Evolutionary conservation across 2,888 invertebrate genomes (phyloP).

Genomic region (Peribatodes rhomboidaria): DNA sequence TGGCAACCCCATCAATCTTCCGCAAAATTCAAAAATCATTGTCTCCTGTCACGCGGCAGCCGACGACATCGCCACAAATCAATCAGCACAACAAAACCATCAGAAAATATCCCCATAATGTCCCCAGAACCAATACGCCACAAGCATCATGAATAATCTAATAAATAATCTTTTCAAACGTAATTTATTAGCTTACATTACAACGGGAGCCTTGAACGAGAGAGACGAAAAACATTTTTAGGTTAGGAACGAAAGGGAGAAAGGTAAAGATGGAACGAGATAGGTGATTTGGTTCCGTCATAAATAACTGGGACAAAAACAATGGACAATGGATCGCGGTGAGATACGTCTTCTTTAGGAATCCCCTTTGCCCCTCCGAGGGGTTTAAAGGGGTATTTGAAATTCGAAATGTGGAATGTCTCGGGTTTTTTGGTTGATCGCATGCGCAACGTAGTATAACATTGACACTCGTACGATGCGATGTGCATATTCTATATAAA

Average conservation of each 20-base stretch:
- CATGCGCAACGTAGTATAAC: conserved; percentile 59
- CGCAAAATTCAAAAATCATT: conserved; percentile 52
- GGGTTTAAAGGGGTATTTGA: conserved; percentile 50
- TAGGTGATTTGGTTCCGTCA: conserved; percentile 76
- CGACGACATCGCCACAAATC: conserved; percentile 71
- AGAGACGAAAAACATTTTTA: conserved; percentile 51
- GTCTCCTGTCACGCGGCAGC: conserved; percentile 47
- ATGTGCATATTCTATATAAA: not conserved
- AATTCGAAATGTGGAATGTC: conserved; percentile 53
- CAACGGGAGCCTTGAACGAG: conserved; percentile 78
- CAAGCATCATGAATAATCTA: conserved; percentile 84
- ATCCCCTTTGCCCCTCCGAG: conserved; percentile 53
- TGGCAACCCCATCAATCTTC: conserved; percentile 27
- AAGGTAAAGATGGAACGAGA: conserved; percentile 61
- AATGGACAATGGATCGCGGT: conserved; percentile 85
- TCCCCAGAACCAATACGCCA: conserved; percentile 81
- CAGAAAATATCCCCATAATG: conserved; percentile 40
- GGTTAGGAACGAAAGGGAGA: conserved; percentile 11
- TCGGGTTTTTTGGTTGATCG: conserved; percentile 51
- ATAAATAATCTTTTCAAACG: conserved; percentile 84
- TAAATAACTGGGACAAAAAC: conserved; percentile 85
- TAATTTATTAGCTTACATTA: conserved; percentile 83
- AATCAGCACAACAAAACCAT: conserved; percentile 61
- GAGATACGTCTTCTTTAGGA: conserved; percentile 85
- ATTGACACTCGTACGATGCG: conserved; percentile 5